Conservation (phyloP, 2,797 vertebrate species). For the Acestrorhynchus altus region DNA sequence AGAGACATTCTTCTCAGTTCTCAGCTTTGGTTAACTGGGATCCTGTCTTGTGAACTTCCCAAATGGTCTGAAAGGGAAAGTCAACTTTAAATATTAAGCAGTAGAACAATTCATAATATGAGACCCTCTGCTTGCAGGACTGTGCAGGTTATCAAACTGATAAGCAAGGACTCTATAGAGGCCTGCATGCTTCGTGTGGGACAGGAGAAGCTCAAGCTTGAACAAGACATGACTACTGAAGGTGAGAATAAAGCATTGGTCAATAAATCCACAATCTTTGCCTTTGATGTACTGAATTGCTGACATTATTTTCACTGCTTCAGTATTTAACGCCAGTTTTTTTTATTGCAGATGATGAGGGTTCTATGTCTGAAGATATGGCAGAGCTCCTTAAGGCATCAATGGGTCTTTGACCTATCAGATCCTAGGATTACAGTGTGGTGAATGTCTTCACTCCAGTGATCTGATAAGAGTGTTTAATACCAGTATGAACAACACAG, state of each 20-base stretch:
- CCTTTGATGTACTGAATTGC: background rate
- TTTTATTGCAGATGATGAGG: slow-evolving; percentile 81
- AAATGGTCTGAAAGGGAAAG: too few relatives aligned
- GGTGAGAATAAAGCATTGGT: slow-evolving; percentile 74
- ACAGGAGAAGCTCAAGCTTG: slow-evolving; percentile 92
- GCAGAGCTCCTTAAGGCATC: slow-evolving; percentile 91
- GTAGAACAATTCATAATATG: background rate
- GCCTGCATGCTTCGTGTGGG: slow-evolving; percentile 91
- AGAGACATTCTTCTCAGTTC: too few relatives aligned
- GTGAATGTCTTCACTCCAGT: background rate
- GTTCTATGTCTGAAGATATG: slow-evolving; percentile 89
- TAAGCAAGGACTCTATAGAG: slow-evolving; percentile 93
- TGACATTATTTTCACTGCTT: background rate
- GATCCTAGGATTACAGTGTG: background rate
- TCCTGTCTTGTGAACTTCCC: too few relatives aligned
- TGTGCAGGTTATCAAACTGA: slow-evolving; percentile 88
- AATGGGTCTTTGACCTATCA: slow-evolving; percentile 82
- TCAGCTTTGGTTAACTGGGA: too few relatives aligned
- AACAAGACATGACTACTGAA: slow-evolving; percentile 93
- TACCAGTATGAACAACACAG: background rate
- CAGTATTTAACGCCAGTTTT: slow-evolving; percentile 3
- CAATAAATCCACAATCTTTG: background rate
- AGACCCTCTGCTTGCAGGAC: slow-evolving; percentile 63
- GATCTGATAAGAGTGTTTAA: background rate
- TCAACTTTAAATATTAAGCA: too few relatives aligned